Conservation (phyloP, 1,140 invertebrate species). For the Mizuhopecten yessoensis region DNA sequence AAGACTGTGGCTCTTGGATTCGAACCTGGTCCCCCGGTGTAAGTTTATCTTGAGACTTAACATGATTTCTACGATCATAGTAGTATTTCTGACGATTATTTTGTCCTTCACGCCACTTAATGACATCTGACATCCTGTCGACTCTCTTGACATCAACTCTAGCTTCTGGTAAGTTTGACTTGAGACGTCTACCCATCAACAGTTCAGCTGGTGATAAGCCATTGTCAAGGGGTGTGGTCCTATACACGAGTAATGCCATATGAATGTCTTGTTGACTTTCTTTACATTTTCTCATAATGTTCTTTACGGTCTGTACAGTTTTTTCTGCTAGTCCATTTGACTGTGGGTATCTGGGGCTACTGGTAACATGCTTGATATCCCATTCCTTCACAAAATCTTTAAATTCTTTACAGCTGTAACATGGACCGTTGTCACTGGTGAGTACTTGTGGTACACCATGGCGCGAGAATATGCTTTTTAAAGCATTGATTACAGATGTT, state of each 20-base stretch:
- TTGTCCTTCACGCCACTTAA: background rate
- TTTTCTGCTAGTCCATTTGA: background rate
- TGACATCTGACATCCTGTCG: background rate
- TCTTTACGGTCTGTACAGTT: constrained; percentile 68
- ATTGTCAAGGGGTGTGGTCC: constrained; percentile 44
- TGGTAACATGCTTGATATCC: constrained; percentile 36
- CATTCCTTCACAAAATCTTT: constrained; percentile 25
- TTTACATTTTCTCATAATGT: constrained; percentile 49
- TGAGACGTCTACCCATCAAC: constrained; percentile 40
- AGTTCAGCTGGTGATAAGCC: constrained; percentile 41
- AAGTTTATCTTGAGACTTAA: background rate
- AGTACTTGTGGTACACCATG: background rate
- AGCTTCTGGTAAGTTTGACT: background rate
- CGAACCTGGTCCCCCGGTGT: background rate
- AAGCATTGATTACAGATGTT: constrained; percentile 49
- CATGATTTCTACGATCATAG: background rate
- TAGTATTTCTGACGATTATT: background rate
- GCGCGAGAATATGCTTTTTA: constrained; percentile 38
- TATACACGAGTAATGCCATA: constrained; percentile 40
- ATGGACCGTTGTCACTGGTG: background rate
- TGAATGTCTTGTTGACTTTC: constrained; percentile 40
- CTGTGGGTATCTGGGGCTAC: constrained; percentile 42
- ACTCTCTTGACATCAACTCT: background rate
- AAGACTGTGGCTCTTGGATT: background rate
- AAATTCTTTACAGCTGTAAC: constrained; percentile 9